Base-by-base conservation (phyloP, 2,888 invertebrate genomes). In the Hirudinaria manillensis region DNA sequence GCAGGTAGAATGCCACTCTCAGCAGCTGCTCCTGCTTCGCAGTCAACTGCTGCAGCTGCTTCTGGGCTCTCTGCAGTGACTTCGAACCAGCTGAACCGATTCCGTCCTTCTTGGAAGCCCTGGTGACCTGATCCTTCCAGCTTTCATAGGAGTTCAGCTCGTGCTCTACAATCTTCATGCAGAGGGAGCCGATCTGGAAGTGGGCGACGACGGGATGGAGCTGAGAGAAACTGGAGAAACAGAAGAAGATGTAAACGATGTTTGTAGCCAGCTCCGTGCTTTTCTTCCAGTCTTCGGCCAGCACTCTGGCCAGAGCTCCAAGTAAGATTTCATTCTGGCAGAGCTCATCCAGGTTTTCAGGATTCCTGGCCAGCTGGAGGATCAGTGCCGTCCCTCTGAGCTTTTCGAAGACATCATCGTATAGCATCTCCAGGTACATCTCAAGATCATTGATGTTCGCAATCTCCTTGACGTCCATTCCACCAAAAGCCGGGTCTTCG, bases 211-310 rank as follows among this genome's bases (percentile, higher is more conserved):
- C 91, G 72, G 91, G 90, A 86, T 99, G 98, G 87, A 98, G 98
- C 83, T 93, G 92, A 81, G 92, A 91, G 84, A 95, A 98, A 61
- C 93, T 92, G 19, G 98, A 97, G 84, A 99, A 95, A 84, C 95
- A 97, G 85, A 95, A 94, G 87, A 98, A 98, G 82, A 94, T 93
- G 85, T 94, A 94, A 79, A 96, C 92, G 83, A 99, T 93, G 86
- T 96, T 96, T 80, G 94, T 96, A 81, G 95, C 94, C 77, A 99
- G 87, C 85, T 98, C 96, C 82, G 96, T 91, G 85, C 93, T 97
- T 84, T 93, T 91, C 86, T 93, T 93, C 93, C 96, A 98, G 87
- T 99, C 98, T 87, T 99, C 99, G 80, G 97, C 89, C 75, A 99
- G 87, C 51, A 98, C 95, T 83, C 99, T 89, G 19, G 96, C 93